These are phyloP conservation scores for Scolopax mira DNA, from an alignment of 2,113 vertebrate genomes.

Conservation along the genomic window DNA sequence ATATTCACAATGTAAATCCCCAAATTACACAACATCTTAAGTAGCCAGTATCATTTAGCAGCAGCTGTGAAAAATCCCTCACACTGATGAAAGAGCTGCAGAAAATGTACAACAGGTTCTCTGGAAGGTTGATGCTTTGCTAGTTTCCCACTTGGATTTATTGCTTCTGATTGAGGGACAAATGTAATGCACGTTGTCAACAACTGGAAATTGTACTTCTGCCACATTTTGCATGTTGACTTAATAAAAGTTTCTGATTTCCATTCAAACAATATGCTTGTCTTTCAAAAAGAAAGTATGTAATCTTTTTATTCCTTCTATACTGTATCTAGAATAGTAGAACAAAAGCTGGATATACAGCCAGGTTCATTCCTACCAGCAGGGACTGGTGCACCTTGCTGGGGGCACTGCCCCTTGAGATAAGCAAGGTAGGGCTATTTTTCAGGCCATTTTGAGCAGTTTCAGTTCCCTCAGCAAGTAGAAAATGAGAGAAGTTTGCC, in stretches of 20 bases:
- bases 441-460: background rate
- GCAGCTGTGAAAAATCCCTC: background rate
- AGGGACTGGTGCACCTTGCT: background rate
- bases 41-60: background rate
- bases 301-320: background rate
- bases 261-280: background rate
- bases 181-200: background rate
- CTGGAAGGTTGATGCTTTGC: background rate
- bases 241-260: background rate
- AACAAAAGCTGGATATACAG: background rate
- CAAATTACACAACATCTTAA: slow-evolving; percentile 6
- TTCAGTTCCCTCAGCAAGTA: background rate
- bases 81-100: background rate
- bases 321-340: background rate
- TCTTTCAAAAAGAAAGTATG: background rate
- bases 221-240: background rate
- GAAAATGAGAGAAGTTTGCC: background rate
- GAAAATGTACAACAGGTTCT: background rate
- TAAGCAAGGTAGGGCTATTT: background rate
- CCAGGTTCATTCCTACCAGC: background rate
- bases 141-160: background rate
- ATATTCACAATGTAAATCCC: background rate
- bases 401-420: too few species aligned
- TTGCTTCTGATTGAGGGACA: background rate
- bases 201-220: background rate